A percentile compares a stretch with the other conserved stretches of the same genome.
Conservation (phyloP, 1,140 invertebrate genomes). For the Drosophila nikananu region DNA sequence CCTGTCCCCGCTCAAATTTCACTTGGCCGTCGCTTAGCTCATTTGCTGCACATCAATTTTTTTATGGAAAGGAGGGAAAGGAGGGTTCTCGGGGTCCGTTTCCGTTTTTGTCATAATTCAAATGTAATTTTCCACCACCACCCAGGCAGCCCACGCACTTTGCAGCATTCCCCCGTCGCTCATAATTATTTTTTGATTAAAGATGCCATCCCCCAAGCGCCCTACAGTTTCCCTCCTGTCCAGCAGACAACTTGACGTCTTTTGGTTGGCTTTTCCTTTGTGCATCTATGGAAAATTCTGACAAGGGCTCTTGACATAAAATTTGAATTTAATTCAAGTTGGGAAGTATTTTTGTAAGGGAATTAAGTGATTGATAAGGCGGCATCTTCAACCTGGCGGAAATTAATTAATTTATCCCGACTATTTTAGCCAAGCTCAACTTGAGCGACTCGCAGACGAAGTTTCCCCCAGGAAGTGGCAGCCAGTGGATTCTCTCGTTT, state of each 20-base stretch:
- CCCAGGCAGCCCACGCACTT: conserved; percentile 22
- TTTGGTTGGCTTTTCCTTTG: conserved; percentile 35
- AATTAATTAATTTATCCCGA: conserved; percentile 1
- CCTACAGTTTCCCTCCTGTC: background rate
- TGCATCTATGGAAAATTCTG: conserved; percentile 12
- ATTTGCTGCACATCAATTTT: conserved; percentile 67
- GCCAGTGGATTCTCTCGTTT: conserved; percentile 17
- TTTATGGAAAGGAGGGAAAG: background rate
- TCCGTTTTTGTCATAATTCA: conserved; percentile 67
- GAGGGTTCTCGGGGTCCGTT: conserved; percentile 10
- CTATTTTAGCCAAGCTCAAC: background rate
- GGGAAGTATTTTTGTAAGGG: conserved; percentile 11
- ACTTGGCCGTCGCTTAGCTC: conserved; percentile 73
- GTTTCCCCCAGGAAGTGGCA: background rate
- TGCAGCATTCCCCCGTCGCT: conserved; percentile 46
- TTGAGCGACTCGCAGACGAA: background rate
- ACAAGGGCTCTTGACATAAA: conserved; percentile 27
- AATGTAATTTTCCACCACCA: conserved; percentile 71
- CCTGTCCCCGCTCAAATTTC: conserved; percentile 59
- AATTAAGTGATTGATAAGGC: conserved; percentile 23
- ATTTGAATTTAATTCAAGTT: conserved; percentile 41
- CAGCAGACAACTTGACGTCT: conserved; percentile 36
- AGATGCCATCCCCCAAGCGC: conserved; percentile 41
- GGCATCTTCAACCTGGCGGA: background rate
- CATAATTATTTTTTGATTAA: conserved; percentile 84